Base-by-base conservation (phyloP, 1,140 invertebrate genomes). In the Nephila pilipes region DNA sequence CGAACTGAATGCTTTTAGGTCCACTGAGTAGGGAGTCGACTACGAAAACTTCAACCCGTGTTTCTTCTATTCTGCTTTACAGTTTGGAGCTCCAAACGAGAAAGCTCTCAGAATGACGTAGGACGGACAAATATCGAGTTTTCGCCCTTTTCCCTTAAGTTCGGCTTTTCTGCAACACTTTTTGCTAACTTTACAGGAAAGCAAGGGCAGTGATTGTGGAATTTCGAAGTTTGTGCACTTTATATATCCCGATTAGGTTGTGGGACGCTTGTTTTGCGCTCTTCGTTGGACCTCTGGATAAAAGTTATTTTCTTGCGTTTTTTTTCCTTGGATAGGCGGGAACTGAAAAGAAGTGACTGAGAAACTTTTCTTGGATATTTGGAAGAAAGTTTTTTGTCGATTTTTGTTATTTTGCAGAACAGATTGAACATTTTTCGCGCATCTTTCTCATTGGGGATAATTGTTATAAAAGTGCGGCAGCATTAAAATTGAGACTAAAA, bases 1-100 rank as follows among this genome's bases (percentile, higher is more conserved):
- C 58, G 83, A 60, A 63, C 63, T 69, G 83, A 85, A 85, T 25
- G 65, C 85, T 57, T 87, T 93, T 55, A 55, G 65, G n/a, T 69
- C 32, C 85, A 85, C 83, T 38, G 91, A 87, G 85, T 87, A 93
- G 91, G 85, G 91, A 87, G 91, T 87, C 80, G 91, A 93, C 91
- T 32, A 25, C 91, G 58, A 87, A 93, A 93, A 93, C 83, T 93
- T 93, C 91, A 80, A 38, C 91, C 81, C 69, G 85, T 87, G 85
- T 69, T 87, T 87, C 80, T 65, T 22, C 60, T 75, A 38, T 58
- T 80, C 91, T 75, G 65, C 63, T 79, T 80, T 75, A 54, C 80
- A 75, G 46, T 58, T 90, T 87, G 85, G 25, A 79, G 75, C 54
- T 87, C 22, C 22, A 79, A n/a, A 22, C 85, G 81, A 60, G 69